A percentile compares a stretch with the other conserved stretches of the same genome.
These are phyloP conservation scores for Aspiorhynchus laticeps DNA, from an alignment of 2,113 vertebrate genomes.

Conservation along the genomic window DNA sequence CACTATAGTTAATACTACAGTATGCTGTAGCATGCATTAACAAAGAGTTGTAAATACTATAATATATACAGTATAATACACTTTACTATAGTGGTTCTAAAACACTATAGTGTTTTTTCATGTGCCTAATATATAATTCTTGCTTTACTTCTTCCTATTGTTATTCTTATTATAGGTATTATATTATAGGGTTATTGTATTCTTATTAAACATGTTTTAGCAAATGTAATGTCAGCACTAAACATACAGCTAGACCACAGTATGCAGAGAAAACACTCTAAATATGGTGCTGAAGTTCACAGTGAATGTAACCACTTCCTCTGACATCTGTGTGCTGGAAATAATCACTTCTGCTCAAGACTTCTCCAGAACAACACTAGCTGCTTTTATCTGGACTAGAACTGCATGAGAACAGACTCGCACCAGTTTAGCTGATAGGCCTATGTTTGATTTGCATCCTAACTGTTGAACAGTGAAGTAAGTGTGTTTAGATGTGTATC, in stretches of 20 bases:
- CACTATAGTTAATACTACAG: too few species aligned
- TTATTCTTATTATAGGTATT: background rate
- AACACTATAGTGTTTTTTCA: too few species aligned
- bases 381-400: background rate
- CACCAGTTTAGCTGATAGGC: background rate
- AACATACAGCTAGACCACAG: background rate
- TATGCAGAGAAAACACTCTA: slow-evolving; percentile 48
- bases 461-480: background rate
- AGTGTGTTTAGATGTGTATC: background rate
- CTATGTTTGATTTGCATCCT: background rate
- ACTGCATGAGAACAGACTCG: background rate
- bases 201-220: background rate
- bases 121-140: too few species aligned
- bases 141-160: too few species aligned
- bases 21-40: too few species aligned
- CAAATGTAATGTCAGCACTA: background rate
- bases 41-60: too few species aligned
- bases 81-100: too few species aligned
- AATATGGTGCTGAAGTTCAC: slow-evolving; percentile 52
- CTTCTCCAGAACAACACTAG: background rate
- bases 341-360: background rate
- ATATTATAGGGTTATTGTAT: too few species aligned
- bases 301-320: slow-evolving; percentile 47
- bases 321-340: slow-evolving; percentile 47
- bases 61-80: too few species aligned